Conservation (phyloP, 2,797 vertebrate genomes). For the Muscicapa striata region DNA sequence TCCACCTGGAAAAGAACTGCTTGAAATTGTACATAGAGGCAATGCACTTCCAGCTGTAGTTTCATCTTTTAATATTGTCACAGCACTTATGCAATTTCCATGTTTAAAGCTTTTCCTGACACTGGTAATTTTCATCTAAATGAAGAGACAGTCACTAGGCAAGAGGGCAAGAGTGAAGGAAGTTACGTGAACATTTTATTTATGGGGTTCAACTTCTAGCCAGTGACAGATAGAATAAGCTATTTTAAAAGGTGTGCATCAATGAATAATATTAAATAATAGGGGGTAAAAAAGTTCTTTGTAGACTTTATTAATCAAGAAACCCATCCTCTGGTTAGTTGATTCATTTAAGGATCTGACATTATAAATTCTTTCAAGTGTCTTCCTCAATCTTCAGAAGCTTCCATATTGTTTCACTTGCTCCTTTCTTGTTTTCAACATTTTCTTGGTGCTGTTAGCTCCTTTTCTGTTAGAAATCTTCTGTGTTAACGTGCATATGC, state of each 20-base stretch:
- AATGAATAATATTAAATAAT: not conserved
- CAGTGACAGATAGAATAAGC: not conserved
- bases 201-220: not conserved
- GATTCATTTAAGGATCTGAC: not conserved
- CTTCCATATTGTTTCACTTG: not conserved
- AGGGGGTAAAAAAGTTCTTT: fast-evolving
- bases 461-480: not conserved
- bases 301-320: not conserved
- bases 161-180: not conserved
- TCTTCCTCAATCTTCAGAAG: not conserved
- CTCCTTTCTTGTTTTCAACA: not conserved
- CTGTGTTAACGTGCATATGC: not conserved
- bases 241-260: not conserved
- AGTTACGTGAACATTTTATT: not conserved
- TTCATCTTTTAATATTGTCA: not conserved
- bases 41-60: not conserved
- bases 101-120: not conserved
- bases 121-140: not conserved
- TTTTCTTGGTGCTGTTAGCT: not conserved
- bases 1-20: not conserved
- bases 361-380: not conserved
- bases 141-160: not conserved
- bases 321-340: not conserved
- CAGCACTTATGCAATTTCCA: not conserved
- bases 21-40: not conserved